phyloP scores from a whole-genome alignment of 2,797 vertebrate genomes.

The Petrocephalus schoutedeni region DNA sequence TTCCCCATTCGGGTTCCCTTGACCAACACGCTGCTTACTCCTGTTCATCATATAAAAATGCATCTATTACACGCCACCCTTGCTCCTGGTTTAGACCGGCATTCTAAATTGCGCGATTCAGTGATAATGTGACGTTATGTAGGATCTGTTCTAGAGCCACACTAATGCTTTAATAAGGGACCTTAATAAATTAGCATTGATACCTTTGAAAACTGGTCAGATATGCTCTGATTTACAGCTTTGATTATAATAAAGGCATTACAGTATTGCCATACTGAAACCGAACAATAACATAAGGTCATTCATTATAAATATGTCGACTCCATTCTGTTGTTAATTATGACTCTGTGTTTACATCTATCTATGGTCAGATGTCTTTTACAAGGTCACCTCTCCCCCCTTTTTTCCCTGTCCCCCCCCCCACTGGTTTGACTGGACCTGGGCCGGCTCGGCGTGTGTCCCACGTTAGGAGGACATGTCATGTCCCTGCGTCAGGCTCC shows the following conservation, averaged over 20 bases:
- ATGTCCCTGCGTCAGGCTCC: background rate
- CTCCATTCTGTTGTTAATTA: background rate
- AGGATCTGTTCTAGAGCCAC: background rate
- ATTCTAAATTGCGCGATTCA: background rate
- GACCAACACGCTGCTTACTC: background rate
- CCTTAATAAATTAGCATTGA: background rate
- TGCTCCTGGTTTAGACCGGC: background rate
- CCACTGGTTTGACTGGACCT: background rate
- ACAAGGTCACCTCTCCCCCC: background rate
- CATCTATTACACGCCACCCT: background rate
- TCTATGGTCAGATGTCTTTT: background rate
- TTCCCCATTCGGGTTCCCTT: background rate
- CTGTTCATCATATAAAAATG: background rate
- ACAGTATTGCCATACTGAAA: background rate
- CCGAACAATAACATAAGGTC: background rate
- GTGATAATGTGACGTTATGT: background rate
- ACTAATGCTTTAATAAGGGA: background rate
- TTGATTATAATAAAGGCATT: background rate
- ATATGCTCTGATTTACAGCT: background rate
- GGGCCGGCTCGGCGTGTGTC: background rate
- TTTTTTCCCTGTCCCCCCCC: background rate
- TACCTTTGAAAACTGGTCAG: background rate
- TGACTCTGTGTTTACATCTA: background rate
- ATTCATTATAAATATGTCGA: background rate
- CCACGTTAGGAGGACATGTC: slow-evolving; percentile 4